Evolutionary conservation across 2,888 invertebrate genomes (phyloP).

Genomic region (Zootermopsis nevadensis): DNA sequence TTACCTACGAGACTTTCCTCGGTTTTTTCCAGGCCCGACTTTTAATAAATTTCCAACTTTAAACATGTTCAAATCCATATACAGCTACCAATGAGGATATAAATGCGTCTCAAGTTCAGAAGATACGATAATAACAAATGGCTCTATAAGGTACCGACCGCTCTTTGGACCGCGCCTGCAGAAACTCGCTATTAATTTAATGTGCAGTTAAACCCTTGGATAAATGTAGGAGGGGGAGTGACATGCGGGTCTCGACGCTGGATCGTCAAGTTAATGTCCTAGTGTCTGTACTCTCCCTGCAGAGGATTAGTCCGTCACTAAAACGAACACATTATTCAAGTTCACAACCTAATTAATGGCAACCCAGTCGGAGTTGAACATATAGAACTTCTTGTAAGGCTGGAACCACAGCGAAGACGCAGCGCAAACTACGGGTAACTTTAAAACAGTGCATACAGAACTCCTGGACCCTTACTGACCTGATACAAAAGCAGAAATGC

Average conservation of each 20-base stretch:
- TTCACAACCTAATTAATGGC: constrained; percentile 16
- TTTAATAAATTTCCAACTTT: too few relatives aligned
- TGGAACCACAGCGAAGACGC: neutral
- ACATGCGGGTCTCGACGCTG: neutral
- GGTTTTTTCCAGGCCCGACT: too few relatives aligned
- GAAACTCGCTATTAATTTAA: too few relatives aligned
- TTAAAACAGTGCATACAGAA: neutral
- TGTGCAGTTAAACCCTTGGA: neutral
- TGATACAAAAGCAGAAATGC: too few relatives aligned
- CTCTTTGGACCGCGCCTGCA: too few relatives aligned
- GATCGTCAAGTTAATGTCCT: neutral
- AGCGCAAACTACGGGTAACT: neutral
- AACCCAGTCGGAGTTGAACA: neutral
- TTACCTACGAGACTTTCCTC: too few relatives aligned
- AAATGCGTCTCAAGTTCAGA: too few relatives aligned
- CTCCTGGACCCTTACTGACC: too few relatives aligned
- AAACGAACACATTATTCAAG: constrained; percentile 23
- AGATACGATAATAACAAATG: too few relatives aligned
- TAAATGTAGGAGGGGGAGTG: neutral
- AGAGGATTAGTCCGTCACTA: neutral
- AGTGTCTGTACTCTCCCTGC: neutral
- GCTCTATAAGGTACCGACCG: too few relatives aligned
- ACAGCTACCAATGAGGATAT: too few relatives aligned
- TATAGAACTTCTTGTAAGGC: neutral
- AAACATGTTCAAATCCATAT: too few relatives aligned